These are phyloP conservation scores for Apocheima hispidaria DNA, from an alignment of 2,888 invertebrate genomes.

Conservation along the genomic window DNA sequence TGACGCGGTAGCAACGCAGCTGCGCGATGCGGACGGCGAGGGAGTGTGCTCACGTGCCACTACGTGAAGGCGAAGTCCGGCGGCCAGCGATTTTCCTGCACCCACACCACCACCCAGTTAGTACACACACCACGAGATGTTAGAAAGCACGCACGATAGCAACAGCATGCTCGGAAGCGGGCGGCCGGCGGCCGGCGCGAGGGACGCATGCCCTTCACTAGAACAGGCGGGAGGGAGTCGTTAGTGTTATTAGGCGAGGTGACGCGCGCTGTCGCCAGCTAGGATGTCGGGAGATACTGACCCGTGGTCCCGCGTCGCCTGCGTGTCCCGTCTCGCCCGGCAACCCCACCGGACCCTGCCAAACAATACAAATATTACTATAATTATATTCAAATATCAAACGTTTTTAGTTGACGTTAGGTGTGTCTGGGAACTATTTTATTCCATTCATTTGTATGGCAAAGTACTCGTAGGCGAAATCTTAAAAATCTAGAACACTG, in stretches of 20 bases:
- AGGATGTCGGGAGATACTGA: conserved; percentile 81
- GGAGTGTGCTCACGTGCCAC: conserved; percentile 49
- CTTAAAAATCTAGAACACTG: too few species aligned
- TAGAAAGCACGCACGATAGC: background rate
- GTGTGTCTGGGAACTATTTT: background rate
- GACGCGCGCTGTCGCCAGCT: background rate
- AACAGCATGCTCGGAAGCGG: background rate
- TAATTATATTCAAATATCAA: too few species aligned
- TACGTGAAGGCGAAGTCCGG: conserved; percentile 82
- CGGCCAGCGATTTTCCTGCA: conserved; percentile 81
- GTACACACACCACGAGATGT: conserved; percentile 50
- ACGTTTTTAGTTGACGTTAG: too few species aligned
- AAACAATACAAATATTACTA: background rate
- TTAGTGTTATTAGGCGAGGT: background rate
- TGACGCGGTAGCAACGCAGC: conserved; percentile 2
- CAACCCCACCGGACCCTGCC: conserved; percentile 92
- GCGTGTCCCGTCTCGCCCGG: conserved; percentile 91
- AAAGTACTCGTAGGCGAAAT: background rate
- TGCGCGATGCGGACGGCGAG: conserved; percentile 33
- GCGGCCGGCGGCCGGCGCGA: background rate
- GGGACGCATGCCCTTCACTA: too few species aligned
- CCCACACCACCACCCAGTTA: conserved; percentile 63
- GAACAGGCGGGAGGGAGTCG: background rate
- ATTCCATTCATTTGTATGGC: background rate
- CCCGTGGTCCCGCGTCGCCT: conserved; percentile 92